These are phyloP conservation scores for Eupithecia inturbata DNA, from an alignment of 2,888 invertebrate genomes.

Conservation along the genomic window DNA sequence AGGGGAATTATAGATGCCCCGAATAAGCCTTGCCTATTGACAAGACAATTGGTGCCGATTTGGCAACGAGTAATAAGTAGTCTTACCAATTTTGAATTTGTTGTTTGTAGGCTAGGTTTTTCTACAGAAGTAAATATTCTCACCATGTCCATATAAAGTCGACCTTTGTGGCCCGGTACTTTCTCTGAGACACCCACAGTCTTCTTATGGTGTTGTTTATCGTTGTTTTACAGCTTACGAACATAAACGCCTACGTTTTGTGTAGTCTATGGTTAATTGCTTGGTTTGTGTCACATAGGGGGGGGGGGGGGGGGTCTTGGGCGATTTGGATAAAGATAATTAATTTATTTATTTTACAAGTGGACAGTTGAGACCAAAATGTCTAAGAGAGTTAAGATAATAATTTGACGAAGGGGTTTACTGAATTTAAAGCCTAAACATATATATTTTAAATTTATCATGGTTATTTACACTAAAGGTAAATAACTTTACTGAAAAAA, in stretches of 20 bases:
- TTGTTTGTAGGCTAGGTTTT: background rate
- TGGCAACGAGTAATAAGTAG: conserved; percentile 35
- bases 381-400: background rate
- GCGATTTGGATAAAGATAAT: background rate
- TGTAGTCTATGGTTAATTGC: conserved; percentile 21
- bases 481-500: too few relatives aligned
- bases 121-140: conserved; percentile 5
- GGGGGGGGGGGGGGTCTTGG: background rate
- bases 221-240: conserved; percentile 25
- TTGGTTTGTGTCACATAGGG: background rate
- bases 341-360: background rate
- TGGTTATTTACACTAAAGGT: too few relatives aligned
- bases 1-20: conserved; percentile 62
- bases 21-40: conserved; percentile 62
- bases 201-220: conserved; percentile 26
- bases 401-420: background rate
- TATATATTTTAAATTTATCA: too few relatives aligned
- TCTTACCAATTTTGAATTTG: background rate
- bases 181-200: conserved; percentile 29
- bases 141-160: background rate
- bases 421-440: background rate
- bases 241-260: conserved; percentile 30
- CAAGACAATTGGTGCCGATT: conserved; percentile 41
- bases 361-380: background rate
- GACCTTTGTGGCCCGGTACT: conserved; percentile 20